Percentiles rank a stretch among this genome's conserved stretches.
Conservation (phyloP, 2,888 invertebrate species). For the Metacarcinus magister region DNA sequence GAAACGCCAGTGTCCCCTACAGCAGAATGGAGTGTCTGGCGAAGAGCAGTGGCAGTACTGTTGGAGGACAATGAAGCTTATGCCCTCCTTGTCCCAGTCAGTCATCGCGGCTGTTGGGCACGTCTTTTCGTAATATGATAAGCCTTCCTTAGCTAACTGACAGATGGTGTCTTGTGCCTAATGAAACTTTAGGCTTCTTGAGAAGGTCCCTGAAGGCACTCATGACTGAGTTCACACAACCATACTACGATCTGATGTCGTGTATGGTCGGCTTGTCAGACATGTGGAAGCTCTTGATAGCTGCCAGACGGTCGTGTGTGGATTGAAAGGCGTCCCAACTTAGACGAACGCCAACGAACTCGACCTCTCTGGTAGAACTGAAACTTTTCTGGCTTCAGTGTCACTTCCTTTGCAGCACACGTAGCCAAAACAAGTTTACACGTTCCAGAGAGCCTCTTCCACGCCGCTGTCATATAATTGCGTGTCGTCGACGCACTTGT, state of each 20-base stretch:
- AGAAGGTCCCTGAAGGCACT: not conserved
- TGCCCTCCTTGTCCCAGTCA: constrained; percentile 59
- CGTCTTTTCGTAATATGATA: constrained; percentile 56
- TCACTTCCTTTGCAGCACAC: constrained; percentile 34
- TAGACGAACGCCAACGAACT: not conserved
- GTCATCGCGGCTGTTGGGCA: constrained; percentile 56
- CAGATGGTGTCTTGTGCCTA: constrained; percentile 47
- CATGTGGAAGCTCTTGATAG: constrained; percentile 38
- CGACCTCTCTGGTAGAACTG: constrained; percentile 49
- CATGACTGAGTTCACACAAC: constrained; percentile 42
- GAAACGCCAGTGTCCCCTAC: constrained; percentile 52
- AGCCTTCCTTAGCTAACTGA: not conserved
- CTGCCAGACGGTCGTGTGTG: constrained; percentile 37
- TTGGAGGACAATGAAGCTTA: constrained; percentile 59
- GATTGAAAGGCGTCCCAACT: not conserved
- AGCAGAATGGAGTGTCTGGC: constrained; percentile 51
- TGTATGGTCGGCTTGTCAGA: constrained; percentile 18
- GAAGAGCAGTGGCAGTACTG: too few relatives aligned
- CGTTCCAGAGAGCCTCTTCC: constrained; percentile 28
- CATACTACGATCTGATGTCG: constrained; percentile 65
- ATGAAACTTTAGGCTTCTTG: not conserved
- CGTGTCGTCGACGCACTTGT: constrained; percentile 69
- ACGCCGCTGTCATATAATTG: constrained; percentile 53
- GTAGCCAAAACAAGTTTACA: not conserved
- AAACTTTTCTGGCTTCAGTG: constrained; percentile 72